Base-by-base conservation (phyloP, 2,797 vertebrate genomes). In the Choloepus didactylus region DNA sequence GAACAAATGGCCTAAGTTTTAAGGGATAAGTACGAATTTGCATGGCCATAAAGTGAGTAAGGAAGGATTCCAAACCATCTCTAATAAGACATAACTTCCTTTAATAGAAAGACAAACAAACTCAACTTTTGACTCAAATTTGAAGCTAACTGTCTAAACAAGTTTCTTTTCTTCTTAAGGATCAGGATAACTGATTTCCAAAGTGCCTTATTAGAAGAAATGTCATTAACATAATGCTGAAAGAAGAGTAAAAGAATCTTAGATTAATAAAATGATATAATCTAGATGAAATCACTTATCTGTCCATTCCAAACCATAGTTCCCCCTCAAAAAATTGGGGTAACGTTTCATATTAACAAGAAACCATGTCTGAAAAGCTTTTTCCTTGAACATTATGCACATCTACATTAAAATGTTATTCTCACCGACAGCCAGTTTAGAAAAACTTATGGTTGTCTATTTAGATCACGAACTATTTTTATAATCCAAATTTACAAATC, bases 141-240 rank as follows among this genome's bases (percentile, higher is more conserved):
- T 67, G 23, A 92, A 89, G 72, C 31, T 46, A 75, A 94, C 0
- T 75, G 64, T 29, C 62, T 54, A 23, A 87, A 83, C 70, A 85
- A 88, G 31, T 95, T 82, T 79, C 21, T 49, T n/a, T 38, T 66
- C 31, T 54, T 80, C 66, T 69, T 38, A 94, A 60, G 38, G 4
- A 19, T 85, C 49, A 97, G 29, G 38, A 25, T 54, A 89, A 83
- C 29, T 44, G 12, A 49, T 27, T 75, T 96, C 44, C 51, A 93
- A 80, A 91, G 73, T 73, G 93, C 21, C 49, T 91, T 62, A 86
- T 31, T 69, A 59, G 0, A 73, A 90, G 38, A 6, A 21, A 67
- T 6, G 38, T 79, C 6, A 69, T 69, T 59, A 81, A 81, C 21
- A 1, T 54, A 86, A 75, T 29, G n/a, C 73, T 4, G 31, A 54